phyloP scores from a whole-genome alignment of 1,140 invertebrate species.

The Drosophila orena region DNA sequence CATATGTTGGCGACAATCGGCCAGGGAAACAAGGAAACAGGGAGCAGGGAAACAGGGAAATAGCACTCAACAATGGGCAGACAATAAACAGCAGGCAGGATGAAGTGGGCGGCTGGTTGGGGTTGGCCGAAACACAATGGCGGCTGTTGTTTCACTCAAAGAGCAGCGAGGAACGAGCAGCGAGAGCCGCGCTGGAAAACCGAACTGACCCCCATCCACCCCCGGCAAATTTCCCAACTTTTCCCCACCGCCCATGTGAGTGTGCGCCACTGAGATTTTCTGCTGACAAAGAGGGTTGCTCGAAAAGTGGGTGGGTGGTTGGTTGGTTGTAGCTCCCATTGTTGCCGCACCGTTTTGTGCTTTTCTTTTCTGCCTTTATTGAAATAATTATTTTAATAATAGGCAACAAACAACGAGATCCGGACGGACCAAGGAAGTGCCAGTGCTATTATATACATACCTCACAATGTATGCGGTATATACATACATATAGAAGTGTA shows the following conservation, averaged over 20 bases:
- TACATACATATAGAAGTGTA: too few relatives aligned
- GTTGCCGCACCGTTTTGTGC: constrained; percentile 72
- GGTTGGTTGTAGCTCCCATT: constrained; percentile 47
- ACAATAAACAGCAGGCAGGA: constrained; percentile 67
- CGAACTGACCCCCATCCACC: constrained; percentile 4
- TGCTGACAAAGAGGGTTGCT: constrained; percentile 78
- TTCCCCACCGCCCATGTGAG: constrained; percentile 4
- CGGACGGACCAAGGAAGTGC: constrained; percentile 45
- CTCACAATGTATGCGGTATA: constrained; percentile 40
- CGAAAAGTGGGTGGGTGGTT: constrained; percentile 6
- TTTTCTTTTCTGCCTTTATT: constrained; percentile 83
- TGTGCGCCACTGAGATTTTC: constrained; percentile 66
- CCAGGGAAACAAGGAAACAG: constrained; percentile 26
- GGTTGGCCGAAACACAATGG: constrained; percentile 70
- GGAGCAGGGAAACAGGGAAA: not conserved
- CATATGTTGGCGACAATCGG: constrained; percentile 59
- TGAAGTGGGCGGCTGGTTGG: not conserved
- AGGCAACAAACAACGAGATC: constrained; percentile 73
- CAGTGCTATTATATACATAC: constrained; percentile 28
- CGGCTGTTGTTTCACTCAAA: constrained; percentile 78
- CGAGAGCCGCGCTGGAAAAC: constrained; percentile 65
- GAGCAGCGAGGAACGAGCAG: constrained; percentile 63
- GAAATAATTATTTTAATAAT: constrained; percentile 85
- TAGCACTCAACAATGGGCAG: constrained; percentile 78
- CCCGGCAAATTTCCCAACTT: not conserved